Conservation (phyloP, 2,113 vertebrate genomes). For the Psettodes erumei region DNA sequence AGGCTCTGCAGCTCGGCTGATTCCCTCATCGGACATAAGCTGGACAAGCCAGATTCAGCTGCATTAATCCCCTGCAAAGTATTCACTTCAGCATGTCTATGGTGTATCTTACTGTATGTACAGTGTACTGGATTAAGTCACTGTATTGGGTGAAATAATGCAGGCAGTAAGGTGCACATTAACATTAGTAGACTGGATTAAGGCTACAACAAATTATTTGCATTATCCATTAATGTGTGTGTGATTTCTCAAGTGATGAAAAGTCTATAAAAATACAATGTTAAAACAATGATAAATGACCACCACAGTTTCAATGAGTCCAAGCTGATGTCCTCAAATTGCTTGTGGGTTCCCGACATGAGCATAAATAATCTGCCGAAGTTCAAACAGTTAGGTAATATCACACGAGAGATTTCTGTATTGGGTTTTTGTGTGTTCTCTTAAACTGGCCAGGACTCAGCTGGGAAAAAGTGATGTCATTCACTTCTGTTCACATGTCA, state of each 20-base stretch:
- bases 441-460: background rate
- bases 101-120: slow-evolving; percentile 31
- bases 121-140: slow-evolving; percentile 29
- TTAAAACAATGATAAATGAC: background rate
- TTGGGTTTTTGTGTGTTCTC: background rate
- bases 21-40: slow-evolving; percentile 63
- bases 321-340: background rate
- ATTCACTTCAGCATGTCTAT: slow-evolving; percentile 19
- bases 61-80: slow-evolving; percentile 45
- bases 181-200: slow-evolving; percentile 23
- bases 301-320: background rate
- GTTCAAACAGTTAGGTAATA: background rate
- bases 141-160: slow-evolving; percentile 16
- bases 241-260: background rate
- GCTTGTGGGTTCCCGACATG: background rate
- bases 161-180: slow-evolving; percentile 21
- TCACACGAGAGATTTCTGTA: background rate
- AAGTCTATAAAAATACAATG: background rate
- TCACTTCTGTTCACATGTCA: too few relatives aligned
- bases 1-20: slow-evolving; percentile 47
- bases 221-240: background rate
- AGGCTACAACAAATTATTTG: background rate
- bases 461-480: too few relatives aligned
- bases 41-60: slow-evolving; percentile 56
- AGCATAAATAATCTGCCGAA: background rate